A percentile compares a stretch with the other conserved stretches of the same genome.
These are phyloP conservation scores for Pseudorasbora parva DNA, from an alignment of 2,113 vertebrate genomes.

Conservation along the genomic window DNA sequence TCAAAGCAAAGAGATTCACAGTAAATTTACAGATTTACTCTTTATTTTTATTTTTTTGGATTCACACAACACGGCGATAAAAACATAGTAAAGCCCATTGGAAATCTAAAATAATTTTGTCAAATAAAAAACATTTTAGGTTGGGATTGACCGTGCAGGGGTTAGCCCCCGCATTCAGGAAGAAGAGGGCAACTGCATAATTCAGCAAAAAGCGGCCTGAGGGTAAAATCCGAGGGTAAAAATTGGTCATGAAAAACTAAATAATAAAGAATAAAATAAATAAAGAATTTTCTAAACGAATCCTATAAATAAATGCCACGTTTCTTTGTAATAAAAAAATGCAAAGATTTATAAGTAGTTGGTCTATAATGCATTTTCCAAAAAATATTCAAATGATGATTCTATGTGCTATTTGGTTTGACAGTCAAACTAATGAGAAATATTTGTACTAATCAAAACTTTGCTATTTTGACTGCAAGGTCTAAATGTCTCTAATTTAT, in stretches of 20 bases:
- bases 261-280: neutral
- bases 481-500: constrained; percentile 37
- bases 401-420: neutral
- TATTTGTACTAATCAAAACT: neutral
- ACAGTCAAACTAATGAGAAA: neutral
- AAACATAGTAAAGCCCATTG: neutral
- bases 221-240: neutral
- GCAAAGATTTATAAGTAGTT: neutral
- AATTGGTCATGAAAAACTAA: neutral
- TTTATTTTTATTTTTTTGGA: neutral
- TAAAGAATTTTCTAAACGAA: neutral
- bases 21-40: neutral
- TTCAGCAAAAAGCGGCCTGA: too few species aligned
- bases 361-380: neutral
- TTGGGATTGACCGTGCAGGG: too few species aligned
- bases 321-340: neutral
- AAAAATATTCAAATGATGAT: neutral
- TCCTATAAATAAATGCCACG: neutral
- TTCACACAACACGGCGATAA: neutral
- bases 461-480: neutral
- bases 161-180: neutral
- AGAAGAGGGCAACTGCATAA: neutral
- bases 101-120: neutral
- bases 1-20: neutral
- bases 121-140: neutral